These are phyloP conservation scores for Castor canadensis DNA, from an alignment of 2,113 vertebrate genomes.

Conservation along the genomic window DNA sequence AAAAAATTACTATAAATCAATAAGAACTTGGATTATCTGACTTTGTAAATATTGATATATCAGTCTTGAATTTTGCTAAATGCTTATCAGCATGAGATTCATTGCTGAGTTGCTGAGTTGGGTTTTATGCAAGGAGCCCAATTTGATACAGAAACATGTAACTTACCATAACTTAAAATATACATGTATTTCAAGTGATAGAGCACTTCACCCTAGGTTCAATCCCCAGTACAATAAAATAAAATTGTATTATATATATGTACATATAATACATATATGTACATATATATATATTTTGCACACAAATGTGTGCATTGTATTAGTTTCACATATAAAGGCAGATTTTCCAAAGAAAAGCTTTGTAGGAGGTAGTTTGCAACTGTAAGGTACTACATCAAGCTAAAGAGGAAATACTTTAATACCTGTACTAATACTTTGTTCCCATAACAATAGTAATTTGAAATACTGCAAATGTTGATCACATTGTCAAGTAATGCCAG, in stretches of 20 bases:
- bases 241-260: no score
- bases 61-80: neutral
- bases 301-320: no score
- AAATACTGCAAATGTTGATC: neutral
- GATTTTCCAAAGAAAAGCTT: neutral
- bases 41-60: neutral
- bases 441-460: neutral
- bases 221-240: no score
- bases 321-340: conserved; percentile 27
- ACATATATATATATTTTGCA: no score
- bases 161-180: neutral
- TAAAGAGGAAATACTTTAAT: conserved; percentile 4
- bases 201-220: no score
- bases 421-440: neutral
- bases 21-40: neutral
- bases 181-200: neutral
- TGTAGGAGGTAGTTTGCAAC: neutral
- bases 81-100: neutral
- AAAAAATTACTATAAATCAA: neutral
- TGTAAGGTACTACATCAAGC: neutral
- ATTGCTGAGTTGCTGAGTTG: neutral
- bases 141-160: neutral
- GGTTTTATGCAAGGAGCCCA: neutral
- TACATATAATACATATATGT: neutral
- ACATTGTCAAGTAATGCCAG: neutral